Base-by-base conservation (phyloP, 2,888 invertebrate species). In the Ormyrus nitidulus region DNA sequence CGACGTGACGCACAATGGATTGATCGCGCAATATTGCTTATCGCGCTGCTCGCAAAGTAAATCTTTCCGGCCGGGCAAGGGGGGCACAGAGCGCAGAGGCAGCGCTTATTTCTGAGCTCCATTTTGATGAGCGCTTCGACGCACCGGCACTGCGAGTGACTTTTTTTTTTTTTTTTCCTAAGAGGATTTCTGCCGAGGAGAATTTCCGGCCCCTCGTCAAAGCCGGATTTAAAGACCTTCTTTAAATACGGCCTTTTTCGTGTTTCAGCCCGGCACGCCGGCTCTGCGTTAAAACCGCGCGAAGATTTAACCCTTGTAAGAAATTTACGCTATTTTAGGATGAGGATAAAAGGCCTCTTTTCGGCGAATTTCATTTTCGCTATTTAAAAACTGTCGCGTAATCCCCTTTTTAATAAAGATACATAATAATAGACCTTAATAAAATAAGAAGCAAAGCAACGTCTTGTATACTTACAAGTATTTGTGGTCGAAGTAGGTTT, bases 21-120 rank as follows among this genome's bases (percentile, higher is more conserved):
- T 77, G 74, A 77, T 81, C 77, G 72, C 6, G 59, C 68, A 58
- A 73, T 80, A 77, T 80, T 73, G 69, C 77, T 71, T 65, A 75
- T 79, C 69, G 53, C 19, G 49, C 9, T 6, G 62, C 46, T 19
- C 48, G 73, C 48, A 62, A 72, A 79, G 73, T 65, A 75, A 79
- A 75, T 79, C 65, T 74, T 65, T 73, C 13, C 34, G 34, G 2
- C 46, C 19, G 34, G 7, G 51, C 65, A 4, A 34, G 3, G 34
- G 8, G 34, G 2, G 10, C 11, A 13, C 0, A 46, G 19, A 62
- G 34, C 7, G 19, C 11, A 2, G 46, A 62, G 10, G 46, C 11
- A 1, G 46, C 46, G 34, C 34, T 59, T 59, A 34, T 59, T 10
- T 44, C 46, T 58, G 13, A n/a, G 58, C 58, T n/a, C n/a, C n/a